phyloP scores from a whole-genome alignment of 2,888 invertebrate species.

The Acronicta alni region DNA sequence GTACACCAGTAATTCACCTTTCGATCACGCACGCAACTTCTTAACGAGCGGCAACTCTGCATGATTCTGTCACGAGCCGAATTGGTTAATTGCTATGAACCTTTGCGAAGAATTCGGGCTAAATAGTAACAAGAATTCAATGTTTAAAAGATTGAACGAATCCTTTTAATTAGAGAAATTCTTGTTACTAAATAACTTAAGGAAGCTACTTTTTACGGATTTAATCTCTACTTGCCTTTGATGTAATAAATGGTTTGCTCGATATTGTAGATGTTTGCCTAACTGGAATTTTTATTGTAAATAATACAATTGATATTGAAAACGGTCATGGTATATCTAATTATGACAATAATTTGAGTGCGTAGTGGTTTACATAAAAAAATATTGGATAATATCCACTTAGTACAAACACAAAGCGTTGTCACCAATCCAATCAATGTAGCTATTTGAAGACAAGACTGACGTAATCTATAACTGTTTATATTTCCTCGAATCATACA shows the following conservation, averaged over 20 bases:
- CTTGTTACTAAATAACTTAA: too few relatives aligned
- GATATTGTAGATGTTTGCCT: too few relatives aligned
- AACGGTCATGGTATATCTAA: too few relatives aligned
- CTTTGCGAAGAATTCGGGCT: conserved; percentile 29
- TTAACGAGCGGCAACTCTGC: conserved; percentile 49
- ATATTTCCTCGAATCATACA: conserved; percentile 43
- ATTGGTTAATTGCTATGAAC: conserved; percentile 54
- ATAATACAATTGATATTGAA: not conserved
- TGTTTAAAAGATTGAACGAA: conserved; percentile 6
- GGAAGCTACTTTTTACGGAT: too few relatives aligned
- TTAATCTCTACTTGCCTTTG: too few relatives aligned
- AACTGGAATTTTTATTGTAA: too few relatives aligned
- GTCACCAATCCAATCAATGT: conserved; percentile 23
- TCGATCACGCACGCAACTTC: conserved; percentile 59
- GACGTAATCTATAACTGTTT: conserved; percentile 33
- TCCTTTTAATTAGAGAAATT: not conserved
- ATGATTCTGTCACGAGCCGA: conserved; percentile 63
- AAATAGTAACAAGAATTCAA: conserved; percentile 30
- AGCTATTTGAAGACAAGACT: conserved; percentile 14
- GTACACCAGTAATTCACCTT: conserved; percentile 43
- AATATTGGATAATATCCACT: conserved; percentile 1
- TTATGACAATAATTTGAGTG: not conserved
- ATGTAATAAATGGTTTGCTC: too few relatives aligned
- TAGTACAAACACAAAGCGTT: not conserved
- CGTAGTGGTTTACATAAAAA: not conserved